phyloP scores from a whole-genome alignment of 2,113 vertebrate genomes.

The Alligator mississippiensis region DNA sequence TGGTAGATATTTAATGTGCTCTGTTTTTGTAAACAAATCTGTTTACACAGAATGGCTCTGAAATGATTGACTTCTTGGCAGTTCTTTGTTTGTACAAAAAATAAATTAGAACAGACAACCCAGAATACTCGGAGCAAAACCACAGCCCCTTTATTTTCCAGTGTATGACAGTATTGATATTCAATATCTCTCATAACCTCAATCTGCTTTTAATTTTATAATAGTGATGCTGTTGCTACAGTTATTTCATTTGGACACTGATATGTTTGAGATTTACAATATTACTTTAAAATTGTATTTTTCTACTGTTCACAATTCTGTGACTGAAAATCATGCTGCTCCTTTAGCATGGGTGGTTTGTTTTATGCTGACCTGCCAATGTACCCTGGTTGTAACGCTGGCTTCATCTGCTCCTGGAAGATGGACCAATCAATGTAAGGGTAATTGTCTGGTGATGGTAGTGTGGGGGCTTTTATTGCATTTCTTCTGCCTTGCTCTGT shows the following conservation, averaged over 20 bases:
- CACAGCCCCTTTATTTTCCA: conserved; percentile 74
- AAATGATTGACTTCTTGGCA: conserved; percentile 64
- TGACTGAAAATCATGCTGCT: not conserved
- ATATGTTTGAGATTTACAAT: conserved; percentile 57
- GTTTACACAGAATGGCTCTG: conserved; percentile 43
- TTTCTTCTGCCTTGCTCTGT: not conserved
- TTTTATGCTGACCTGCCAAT: not conserved
- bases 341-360: conserved; percentile 29
- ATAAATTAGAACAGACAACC: conserved; percentile 65
- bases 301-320: conserved; percentile 16
- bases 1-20: conserved; percentile 45
- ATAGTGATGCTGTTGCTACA: conserved; percentile 45
- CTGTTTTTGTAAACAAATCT: conserved; percentile 51
- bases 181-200: conserved; percentile 69
- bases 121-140: conserved; percentile 75
- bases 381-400: not conserved
- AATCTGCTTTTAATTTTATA: conserved; percentile 77
- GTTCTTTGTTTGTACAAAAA: conserved; percentile 43
- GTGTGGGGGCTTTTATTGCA: not conserved
- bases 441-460: not conserved
- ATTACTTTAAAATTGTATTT: conserved; percentile 48
- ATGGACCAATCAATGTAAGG: not conserved
- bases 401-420: not conserved
- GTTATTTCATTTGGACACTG: conserved; percentile 61
- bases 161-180: conserved; percentile 72